Evolutionary conservation across 2,888 invertebrate genomes (phyloP), one percentile per base, ranked within the genome.

Genomic region (Crioceris asparagi): DNA sequence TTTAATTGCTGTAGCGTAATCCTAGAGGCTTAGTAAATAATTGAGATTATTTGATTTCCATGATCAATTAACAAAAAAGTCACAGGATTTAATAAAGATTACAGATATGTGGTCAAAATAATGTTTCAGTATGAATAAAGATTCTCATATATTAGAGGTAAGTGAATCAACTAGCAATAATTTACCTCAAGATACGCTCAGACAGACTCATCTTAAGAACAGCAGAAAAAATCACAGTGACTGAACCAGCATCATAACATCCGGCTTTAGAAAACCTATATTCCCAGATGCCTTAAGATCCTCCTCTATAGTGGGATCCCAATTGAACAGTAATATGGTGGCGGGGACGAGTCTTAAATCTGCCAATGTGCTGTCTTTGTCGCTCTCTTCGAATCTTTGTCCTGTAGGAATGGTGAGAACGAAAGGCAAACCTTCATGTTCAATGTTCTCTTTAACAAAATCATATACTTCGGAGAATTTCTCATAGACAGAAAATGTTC

Each of bases 401-500:
- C 84, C 82, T 2, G 77, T 76, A 0, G 81, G 75, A 0, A 75
- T 70, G 38, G 71, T 70, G n/a, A 91, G 67, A 4, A 69, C 54
- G 62, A 88, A 91, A 0, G 83, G 79, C 36, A 78, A 65, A 10
- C 75, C 72, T 52, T 74, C 70, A 41, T 76, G 74, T 45, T 75
- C 72, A 19, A 93, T 62, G 58, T 82, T 79, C 45, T 88, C 86
- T 55, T 74, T 71, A 0, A 92, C 79, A 61, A 88, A 92, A 40
- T 82, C 79, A 45, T 77, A 67, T n/a, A 92, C 71, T 44, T 79
- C 77, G 1, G 65, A 61, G 47, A 83, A 72, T 45, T 79, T 82
- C 58, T 92, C 92, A 57, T 80, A 78, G 0, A 90, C 83, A 32
- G 79, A 79, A 62, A 93, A 93, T 3, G 91, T 92, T 6, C 91